Base-by-base conservation (phyloP, 2,113 vertebrate genomes). In the Amphilophus citrinellus region DNA sequence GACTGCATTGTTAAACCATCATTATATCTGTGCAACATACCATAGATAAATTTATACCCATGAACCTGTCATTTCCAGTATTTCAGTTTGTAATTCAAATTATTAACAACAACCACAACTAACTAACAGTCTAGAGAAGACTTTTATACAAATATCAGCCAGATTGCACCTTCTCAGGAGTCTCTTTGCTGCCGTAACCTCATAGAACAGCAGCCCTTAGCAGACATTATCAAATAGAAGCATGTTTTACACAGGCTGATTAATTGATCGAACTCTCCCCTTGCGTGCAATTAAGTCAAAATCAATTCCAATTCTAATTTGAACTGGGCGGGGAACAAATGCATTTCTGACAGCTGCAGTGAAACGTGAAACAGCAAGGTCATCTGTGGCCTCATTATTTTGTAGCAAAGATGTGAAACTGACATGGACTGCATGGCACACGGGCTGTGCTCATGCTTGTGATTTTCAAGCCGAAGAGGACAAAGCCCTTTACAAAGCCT, bases 1-100 rank as follows among this genome's bases (percentile, higher is more conserved):
- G 59, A 53, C 7, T 61, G 66, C 66, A 27, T 15, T 77, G 82
- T 84, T 86, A 59, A 61, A 73, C 66, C 80, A 84, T 92, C 89
- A 93, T 94, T 93, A 94, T 89, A 93, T 91, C 79, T 92, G 92
- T 91, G 92, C 87, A 93, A 50, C n/a, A 84, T 71, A 91, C 84
- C 88, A 89, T 90, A 83, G 22, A 92, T 75, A 86, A 87, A 90
- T 83, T 6, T 47, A 80, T 61, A 73, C 61, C 60, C 44, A 85
- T 88, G 79, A 89, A 79, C 65, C 47, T 77, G 86, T 66, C 27
- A 73, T 84, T 86, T 79, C 65, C 66, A 80, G n/a, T 75, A 65
- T 61, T 82, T 88, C 81, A 77, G 78, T 86, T 79, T 75, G 15
- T 58, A 65, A 90, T 79, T 86, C 53, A 77, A 71, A 87, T 87